Base-by-base conservation (phyloP, 2,113 vertebrate species). In the Phylloscopus whistleri region DNA sequence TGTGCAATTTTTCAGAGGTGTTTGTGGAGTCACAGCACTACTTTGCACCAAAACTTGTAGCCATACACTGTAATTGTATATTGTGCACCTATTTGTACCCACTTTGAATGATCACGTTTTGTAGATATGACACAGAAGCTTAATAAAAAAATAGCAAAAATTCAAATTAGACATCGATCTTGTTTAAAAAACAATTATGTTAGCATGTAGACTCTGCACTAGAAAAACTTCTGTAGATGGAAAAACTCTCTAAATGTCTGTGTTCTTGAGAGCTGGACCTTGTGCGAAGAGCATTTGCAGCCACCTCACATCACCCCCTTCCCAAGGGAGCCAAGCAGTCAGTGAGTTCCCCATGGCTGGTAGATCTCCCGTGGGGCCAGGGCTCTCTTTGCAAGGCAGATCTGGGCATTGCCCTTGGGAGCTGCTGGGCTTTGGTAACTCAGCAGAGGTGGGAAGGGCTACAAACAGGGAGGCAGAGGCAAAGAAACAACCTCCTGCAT, bases 1-100 rank as follows among this genome's bases (percentile, higher is more conserved):
- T 48, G 55, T 94, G 78, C 70, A 79, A 33, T 90, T 95, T 94
- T 73, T 93, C 88, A 80, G 60, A 80, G 59, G 60, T 93, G 52
- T 81, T 91, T 68, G 56, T 67, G 72, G 76, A 93, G 39, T 90
- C 79, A 51, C 35, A 70, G 39, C 52, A 43, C 68, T 86, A 12
- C 68, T 94, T 88, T 88, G 67, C 76, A 75, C 55, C 79, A 89
- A 77, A 63, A 62, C 62, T 31, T 59, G 43, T 59, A 85, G 63
- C 51, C 68, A 49, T 76, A 68, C 67, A 17, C 63, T 88, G 3
- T 26, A 39, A 35, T 43, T 82, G 30, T 80, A 59, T 37, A 39
- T 75, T 6, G 12, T 67, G 74, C 43, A 44, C 63, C 49, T 66
- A 39, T 81, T 75, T 53, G 55, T 68, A 75, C 35, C 37, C 41